Base-by-base conservation (phyloP, 2,888 invertebrate species). In the Patella pellucida region DNA sequence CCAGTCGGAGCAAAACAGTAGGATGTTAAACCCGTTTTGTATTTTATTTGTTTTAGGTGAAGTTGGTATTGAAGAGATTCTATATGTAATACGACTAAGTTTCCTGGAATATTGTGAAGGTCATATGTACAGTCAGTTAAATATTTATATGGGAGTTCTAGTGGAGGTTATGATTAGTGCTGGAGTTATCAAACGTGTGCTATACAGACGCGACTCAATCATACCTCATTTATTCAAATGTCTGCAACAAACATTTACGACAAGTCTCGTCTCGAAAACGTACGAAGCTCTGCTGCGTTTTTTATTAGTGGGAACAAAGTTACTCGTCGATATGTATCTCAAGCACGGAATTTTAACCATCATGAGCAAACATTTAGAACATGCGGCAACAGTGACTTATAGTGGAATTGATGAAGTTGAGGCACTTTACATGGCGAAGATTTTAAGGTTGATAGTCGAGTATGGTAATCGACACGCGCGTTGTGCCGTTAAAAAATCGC, bases 181-280 rank as follows among this genome's bases (percentile, higher is more conserved):
- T 19, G 77, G 75, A 41, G 78, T 81, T 15, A 79, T 83, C 69
- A 83, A 82, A 71, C 71, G 82, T 15, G 70, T 80, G 31, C 23
- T 79, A 15, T n/a, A 76, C n/a, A 74, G 75, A 69, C 80, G 77
- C 52, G 71, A 56, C 15, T 69, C 78, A 0, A 19, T 83, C n/a
- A 72, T 77, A 15, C 80, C 82, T 1, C 62, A 80, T 9, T 76
- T 82, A 14, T 79, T 81, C 52, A 76, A 78, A 72, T 78, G 76
- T 1, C 41, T 83, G 50, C 52, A 79, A 23, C 81, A 82, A 68
- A 74, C 41, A 19, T 78, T 80, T 69, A 76, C 77, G 16, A 72
- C 75, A 1, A 54, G 67, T 5, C 51, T 81, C 27, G 68, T 72
- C 12, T 50, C 70, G 15, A 76, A 75, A 19, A 74, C 77, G n/a